Percentiles rank a stretch among this genome's conserved stretches.
Evolutionary conservation across 2,888 invertebrate genomes (phyloP).

Genomic region (Tachina grossa): DNA sequence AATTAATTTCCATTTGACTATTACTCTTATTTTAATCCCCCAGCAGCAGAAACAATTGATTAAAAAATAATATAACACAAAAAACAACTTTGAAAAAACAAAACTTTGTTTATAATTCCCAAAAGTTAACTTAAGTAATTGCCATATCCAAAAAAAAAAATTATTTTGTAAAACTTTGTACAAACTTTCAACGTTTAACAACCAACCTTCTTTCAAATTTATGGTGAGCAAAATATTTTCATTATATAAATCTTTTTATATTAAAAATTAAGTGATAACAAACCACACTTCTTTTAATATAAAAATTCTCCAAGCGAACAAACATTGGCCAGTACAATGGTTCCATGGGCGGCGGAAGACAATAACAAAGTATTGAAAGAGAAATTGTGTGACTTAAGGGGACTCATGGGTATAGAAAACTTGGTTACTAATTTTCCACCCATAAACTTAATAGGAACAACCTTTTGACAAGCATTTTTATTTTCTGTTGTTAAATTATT

Average conservation of each 20-base stretch:
- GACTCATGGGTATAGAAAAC: slow-evolving; percentile 59
- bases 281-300: slow-evolving; percentile 49
- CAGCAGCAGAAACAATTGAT: too few relatives aligned
- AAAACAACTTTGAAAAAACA: too few relatives aligned
- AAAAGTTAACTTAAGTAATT: slow-evolving; percentile 15
- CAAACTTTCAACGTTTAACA: not conserved
- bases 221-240: slow-evolving; percentile 1
- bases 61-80: too few relatives aligned
- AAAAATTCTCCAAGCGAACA: not conserved
- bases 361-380: slow-evolving; percentile 27
- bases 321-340: slow-evolving; percentile 18
- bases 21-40: too few relatives aligned
- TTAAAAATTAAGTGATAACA: slow-evolving; percentile 65
- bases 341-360: not conserved
- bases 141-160: not conserved
- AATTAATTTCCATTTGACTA: too few relatives aligned
- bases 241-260: not conserved
- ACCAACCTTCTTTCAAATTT: slow-evolving; percentile 13
- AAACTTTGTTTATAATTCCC: not conserved
- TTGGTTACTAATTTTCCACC: slow-evolving; percentile 62
- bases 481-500: not conserved
- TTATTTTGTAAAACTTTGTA: not conserved
- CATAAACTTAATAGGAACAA: slow-evolving; percentile 69
- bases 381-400: slow-evolving; percentile 58
- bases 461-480: slow-evolving; percentile 61